These are phyloP conservation scores for Actenoides lindsayi DNA, from an alignment of 2,113 vertebrate genomes.

Conservation along the genomic window DNA sequence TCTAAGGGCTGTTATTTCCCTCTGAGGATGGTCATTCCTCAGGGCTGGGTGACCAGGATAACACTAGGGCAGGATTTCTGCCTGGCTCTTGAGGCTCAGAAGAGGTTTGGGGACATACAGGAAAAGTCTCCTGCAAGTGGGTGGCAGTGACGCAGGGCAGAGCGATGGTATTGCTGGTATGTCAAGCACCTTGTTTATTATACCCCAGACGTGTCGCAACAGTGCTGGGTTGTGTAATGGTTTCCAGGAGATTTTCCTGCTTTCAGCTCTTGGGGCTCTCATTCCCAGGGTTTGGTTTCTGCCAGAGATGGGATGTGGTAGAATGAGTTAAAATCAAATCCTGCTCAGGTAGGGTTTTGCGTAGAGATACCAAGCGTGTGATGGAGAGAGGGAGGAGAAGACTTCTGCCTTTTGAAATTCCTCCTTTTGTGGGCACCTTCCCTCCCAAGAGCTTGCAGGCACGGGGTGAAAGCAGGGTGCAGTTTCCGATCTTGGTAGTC, in stretches of 20 bases:
- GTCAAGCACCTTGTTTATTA: slow-evolving; percentile 46
- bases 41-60: neutral
- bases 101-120: slow-evolving; percentile 6
- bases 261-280: neutral
- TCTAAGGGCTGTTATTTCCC: neutral
- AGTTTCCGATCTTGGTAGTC: neutral
- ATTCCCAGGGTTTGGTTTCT: slow-evolving; percentile 37
- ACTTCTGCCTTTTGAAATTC: neutral
- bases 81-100: neutral
- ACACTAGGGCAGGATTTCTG: neutral
- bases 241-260: slow-evolving; percentile 37
- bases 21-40: neutral
- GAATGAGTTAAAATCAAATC: slow-evolving; percentile 7
- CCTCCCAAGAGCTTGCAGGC: neutral
- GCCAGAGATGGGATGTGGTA: neutral
- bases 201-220: slow-evolving; percentile 5
- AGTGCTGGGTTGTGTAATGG: slow-evolving; percentile 30
- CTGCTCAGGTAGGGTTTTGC: neutral
- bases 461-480: neutral
- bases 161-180: slow-evolving; percentile 43
- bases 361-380: neutral
- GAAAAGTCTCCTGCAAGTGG: slow-evolving; percentile 27
- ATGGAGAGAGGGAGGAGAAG: neutral
- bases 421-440: neutral
- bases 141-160: slow-evolving; percentile 27